Evolutionary conservation across 2,113 vertebrate genomes (phyloP), one percentile per base, ranked within the genome.

Genomic region (Perccottus glenii): DNA sequence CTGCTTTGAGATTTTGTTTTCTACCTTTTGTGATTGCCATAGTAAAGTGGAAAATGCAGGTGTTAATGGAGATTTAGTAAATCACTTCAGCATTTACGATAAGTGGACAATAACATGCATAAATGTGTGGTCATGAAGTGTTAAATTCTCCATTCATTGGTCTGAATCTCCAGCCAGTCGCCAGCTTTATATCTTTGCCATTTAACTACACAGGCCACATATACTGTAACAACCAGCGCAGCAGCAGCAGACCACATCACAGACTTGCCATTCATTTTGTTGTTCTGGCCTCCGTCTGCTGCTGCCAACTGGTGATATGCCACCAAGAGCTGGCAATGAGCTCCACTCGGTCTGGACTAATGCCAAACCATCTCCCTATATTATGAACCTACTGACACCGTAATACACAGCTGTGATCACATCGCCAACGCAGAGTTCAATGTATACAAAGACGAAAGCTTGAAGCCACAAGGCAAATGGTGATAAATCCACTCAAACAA

Each of bases 301-400:
- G 60, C 74, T 86, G 83, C 85, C 87, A 81, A 65, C 64, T 75
- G 62, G 64, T 69, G 47, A 77, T 66, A 67, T 47, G 69, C 86
- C 70, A 72, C 84, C 43, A 62, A 73, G 55, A 78, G 63, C 70
- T 76, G 80, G 77, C 84, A 82, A 60, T 6, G 19, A 56, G 73
- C 80, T 69, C 15, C 40, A 51, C 64, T 67, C 49, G 49, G 53
- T 32, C 44, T 83, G 83, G 80, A 77, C 27, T 2, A 1, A n/a
- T 4, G 71, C 88, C 85, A 84, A 32, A 10, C 4, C 5, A 11
- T 0, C 61, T 45, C 9, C 49, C 19, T 27, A 64, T 9, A 59
- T 15, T 80, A 63, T 78, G 67, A 77, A 77, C 66, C 75, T 59
- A 48, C 51, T 62, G 40, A 12, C 75, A 67, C 62, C 73, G 64